phyloP scores from a whole-genome alignment of 2,113 vertebrate genomes.

The Zingel zingel region DNA sequence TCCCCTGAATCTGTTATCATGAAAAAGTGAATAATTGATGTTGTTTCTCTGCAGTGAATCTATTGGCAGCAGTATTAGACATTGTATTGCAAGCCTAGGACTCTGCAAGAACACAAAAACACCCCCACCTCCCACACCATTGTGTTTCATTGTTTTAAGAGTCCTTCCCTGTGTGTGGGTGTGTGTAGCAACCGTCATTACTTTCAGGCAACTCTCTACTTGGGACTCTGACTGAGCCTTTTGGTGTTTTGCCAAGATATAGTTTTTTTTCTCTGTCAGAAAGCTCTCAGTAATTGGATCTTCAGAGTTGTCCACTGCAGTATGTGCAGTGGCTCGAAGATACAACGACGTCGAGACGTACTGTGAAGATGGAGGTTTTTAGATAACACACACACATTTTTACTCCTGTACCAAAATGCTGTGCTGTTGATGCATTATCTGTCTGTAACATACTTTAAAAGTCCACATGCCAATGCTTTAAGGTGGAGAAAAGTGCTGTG shows the following conservation, averaged over 20 bases:
- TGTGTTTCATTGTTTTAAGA: constrained; percentile 30
- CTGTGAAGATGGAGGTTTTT: not conserved
- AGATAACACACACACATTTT: not conserved
- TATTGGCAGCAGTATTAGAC: not conserved
- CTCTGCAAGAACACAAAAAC: not conserved
- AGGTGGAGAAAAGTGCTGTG: not conserved
- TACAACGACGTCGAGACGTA: not conserved
- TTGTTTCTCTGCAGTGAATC: constrained; percentile 3
- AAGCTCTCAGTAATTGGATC: constrained; percentile 20
- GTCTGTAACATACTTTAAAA: not conserved
- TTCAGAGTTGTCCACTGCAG: constrained; percentile 22
- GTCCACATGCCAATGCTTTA: not conserved
- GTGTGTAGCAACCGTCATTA: constrained; percentile 23
- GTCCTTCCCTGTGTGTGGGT: constrained; percentile 5
- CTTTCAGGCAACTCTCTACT: constrained; percentile 19
- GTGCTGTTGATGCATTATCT: not conserved
- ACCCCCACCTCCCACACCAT: constrained; percentile 23
- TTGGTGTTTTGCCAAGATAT: not conserved
- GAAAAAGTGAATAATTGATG: constrained; percentile 15
- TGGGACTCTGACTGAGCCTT: not conserved
- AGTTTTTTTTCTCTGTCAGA: not conserved
- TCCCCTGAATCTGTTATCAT: constrained; percentile 3
- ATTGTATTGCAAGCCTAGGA: constrained; percentile 12
- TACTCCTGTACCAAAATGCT: not conserved
- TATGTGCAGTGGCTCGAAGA: not conserved